phyloP scores from a whole-genome alignment of 2,797 vertebrate genomes.

The Acestrorhynchus altus region DNA sequence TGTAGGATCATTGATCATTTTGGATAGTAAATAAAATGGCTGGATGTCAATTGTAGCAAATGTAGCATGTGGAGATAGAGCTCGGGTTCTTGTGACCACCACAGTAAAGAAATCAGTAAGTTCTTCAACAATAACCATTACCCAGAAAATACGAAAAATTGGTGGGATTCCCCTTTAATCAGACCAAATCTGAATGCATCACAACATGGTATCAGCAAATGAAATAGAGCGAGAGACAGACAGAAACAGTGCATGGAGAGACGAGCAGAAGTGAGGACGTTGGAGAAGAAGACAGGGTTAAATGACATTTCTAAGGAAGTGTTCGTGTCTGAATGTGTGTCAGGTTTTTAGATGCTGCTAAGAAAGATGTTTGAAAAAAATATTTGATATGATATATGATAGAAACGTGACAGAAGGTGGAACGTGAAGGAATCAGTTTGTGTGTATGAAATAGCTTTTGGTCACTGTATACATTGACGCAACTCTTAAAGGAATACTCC shows the following conservation, averaged over 20 bases:
- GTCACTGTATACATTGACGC: neutral
- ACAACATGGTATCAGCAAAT: neutral
- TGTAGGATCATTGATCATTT: no score
- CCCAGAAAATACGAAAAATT: no score
- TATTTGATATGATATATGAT: neutral
- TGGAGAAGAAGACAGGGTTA: neutral
- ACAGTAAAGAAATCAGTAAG: no score
- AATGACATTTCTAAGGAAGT: neutral
- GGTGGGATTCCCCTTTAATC: no score
- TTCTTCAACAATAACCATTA: no score
- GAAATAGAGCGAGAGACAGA: neutral
- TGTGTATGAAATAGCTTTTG: neutral
- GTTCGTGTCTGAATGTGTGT: slow-evolving; percentile 28
- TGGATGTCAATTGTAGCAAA: no score
- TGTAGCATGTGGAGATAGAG: no score
- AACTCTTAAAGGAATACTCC: slow-evolving; percentile 4
- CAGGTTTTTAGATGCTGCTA: slow-evolving; percentile 46
- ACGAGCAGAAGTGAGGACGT: slow-evolving; percentile 16
- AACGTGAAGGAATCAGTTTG: neutral
- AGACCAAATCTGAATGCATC: neutral
- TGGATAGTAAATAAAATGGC: no score
- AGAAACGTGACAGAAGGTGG: neutral
- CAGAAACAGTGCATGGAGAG: neutral
- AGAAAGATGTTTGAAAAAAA: slow-evolving; percentile 6
- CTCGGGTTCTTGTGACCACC: no score